Evolutionary conservation across 2,797 vertebrate genomes (phyloP).

Genomic region (Carcharodon carcharias): DNA sequence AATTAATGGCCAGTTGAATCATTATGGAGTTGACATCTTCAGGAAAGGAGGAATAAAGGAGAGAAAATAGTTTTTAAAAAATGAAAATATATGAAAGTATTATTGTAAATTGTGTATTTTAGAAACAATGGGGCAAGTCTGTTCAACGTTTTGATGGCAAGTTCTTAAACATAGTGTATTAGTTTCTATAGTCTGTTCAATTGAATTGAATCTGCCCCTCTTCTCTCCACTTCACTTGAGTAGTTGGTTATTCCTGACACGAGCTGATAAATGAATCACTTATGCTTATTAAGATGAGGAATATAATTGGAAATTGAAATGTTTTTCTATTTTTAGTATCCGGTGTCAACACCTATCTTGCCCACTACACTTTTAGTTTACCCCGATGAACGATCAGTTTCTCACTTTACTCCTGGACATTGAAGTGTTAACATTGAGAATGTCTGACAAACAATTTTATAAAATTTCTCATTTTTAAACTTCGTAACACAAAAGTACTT

Average conservation of each 20-base stretch:
- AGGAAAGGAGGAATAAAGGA: neutral
- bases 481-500: neutral
- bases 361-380: neutral
- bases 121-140: neutral
- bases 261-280: conserved; percentile 3
- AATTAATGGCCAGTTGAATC: neutral
- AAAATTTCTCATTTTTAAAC: neutral
- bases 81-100: conserved; percentile 65
- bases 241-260: neutral
- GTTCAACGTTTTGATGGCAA: neutral
- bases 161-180: neutral
- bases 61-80: neutral
- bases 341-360: neutral
- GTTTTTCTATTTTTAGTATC: conserved; percentile 1
- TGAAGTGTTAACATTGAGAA: neutral
- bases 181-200: neutral
- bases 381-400: neutral
- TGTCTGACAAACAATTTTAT: neutral
- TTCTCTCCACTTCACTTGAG: neutral
- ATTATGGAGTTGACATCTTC: neutral
- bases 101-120: conserved; percentile 48
- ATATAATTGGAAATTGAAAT: neutral
- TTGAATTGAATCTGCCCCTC: neutral
- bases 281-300: neutral
- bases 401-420: neutral